phyloP scores from a whole-genome alignment of 2,113 vertebrate genomes.

The Emydocephalus ijimae region DNA sequence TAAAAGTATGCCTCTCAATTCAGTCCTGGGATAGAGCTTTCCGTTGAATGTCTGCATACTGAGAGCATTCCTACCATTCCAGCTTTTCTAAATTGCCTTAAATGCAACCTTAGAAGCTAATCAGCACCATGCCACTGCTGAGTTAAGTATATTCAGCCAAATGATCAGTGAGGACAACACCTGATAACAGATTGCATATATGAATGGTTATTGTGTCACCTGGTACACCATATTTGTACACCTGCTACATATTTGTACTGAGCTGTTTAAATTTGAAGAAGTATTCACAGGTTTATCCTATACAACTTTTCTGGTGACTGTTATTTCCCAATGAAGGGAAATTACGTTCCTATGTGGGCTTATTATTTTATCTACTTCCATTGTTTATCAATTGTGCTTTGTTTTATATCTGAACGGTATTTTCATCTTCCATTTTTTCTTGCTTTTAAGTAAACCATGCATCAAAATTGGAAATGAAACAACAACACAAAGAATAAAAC shows the following conservation, averaged over 20 bases:
- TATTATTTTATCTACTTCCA: neutral
- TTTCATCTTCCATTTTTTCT: neutral
- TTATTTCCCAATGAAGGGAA: neutral
- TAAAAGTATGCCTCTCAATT: neutral
- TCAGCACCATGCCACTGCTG: slow-evolving; percentile 53
- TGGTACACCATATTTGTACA: neutral
- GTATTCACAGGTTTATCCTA: slow-evolving; percentile 10
- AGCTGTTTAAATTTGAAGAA: slow-evolving; percentile 35
- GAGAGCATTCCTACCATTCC: too few species aligned
- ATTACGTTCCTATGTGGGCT: neutral
- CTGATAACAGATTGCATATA: slow-evolving; percentile 60
- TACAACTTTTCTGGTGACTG: neutral
- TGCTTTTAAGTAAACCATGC: neutral
- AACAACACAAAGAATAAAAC: neutral
- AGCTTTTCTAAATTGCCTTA: slow-evolving; percentile 11
- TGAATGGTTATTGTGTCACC: slow-evolving; percentile 37
- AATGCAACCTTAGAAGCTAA: slow-evolving; percentile 52
- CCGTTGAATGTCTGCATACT: neutral
- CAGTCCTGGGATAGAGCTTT: neutral
- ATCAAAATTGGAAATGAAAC: neutral
- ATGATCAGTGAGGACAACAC: slow-evolving; percentile 53
- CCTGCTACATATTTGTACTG: slow-evolving; percentile 13
- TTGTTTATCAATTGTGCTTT: neutral
- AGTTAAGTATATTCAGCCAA: slow-evolving; percentile 45
- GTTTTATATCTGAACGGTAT: too few species aligned